phyloP scores from a whole-genome alignment of 2,113 vertebrate genomes.

The Nothocercus nigrocapillus region DNA sequence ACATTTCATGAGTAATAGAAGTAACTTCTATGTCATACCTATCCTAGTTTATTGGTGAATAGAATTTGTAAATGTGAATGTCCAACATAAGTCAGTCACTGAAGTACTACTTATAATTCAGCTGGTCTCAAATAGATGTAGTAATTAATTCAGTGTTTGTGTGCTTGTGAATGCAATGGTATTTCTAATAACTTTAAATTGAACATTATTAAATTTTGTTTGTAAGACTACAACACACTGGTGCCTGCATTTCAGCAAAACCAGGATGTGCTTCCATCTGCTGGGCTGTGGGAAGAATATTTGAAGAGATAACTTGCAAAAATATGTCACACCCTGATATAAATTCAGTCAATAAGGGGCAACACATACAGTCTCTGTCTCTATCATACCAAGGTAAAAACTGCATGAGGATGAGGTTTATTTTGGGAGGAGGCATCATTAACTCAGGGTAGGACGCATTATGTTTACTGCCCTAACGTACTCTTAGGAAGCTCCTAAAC shows the following conservation, averaged over 20 bases:
- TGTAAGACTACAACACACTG: not conserved
- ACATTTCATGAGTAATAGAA: constrained; percentile 45
- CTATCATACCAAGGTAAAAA: not conserved
- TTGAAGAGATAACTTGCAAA: not conserved
- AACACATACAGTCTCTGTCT: too few species aligned
- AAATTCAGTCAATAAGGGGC: not conserved
- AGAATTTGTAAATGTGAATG: constrained; percentile 35
- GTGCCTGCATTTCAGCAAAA: not conserved
- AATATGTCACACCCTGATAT: not conserved
- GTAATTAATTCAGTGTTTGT: not conserved
- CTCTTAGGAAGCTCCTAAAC: not conserved
- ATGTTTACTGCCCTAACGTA: not conserved
- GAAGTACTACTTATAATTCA: not conserved
- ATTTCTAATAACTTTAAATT: constrained; percentile 22
- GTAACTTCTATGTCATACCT: constrained; percentile 12
- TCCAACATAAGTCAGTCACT: constrained; percentile 13
- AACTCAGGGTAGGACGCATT: not conserved
- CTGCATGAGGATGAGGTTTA: not conserved
- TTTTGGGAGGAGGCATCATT: not conserved
- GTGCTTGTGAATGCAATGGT: not conserved
- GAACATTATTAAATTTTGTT: not conserved
- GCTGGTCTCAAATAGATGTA: not conserved
- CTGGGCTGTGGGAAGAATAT: not conserved
- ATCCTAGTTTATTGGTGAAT: constrained; percentile 4
- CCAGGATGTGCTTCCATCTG: not conserved